A percentile compares a stretch with the other conserved stretches of the same genome.
Conservation (phyloP, 2,888 invertebrate genomes). For the Pterostichus madidus region DNA sequence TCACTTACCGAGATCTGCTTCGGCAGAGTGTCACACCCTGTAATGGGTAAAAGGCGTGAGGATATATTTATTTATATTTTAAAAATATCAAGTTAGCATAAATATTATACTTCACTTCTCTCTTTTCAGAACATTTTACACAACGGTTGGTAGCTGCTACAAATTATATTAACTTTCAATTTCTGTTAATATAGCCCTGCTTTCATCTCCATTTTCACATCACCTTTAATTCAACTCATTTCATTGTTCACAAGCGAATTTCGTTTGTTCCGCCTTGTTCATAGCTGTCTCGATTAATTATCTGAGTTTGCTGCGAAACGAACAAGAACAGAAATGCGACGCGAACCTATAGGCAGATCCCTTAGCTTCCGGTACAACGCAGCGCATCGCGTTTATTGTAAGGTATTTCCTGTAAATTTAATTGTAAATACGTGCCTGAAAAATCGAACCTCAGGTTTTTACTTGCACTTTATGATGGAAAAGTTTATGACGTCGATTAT, state of each 20-base stretch:
- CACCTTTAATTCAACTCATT: conserved; percentile 42
- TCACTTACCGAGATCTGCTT: too few species aligned
- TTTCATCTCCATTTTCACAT: conserved; percentile 5
- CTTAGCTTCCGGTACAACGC: neutral
- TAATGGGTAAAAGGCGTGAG: too few species aligned
- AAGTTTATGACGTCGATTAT: too few species aligned
- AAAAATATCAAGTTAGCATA: neutral
- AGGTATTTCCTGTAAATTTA: conserved; percentile 11
- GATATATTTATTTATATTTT: too few species aligned
- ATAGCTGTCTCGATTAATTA: conserved; percentile 42
- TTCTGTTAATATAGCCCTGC: conserved; percentile 3
- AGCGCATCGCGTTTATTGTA: neutral
- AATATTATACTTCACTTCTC: too few species aligned
- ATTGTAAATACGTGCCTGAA: neutral
- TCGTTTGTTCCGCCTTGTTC: conserved; percentile 45
- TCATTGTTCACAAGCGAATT: conserved; percentile 31
- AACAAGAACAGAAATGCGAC: neutral
- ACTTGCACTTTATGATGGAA: too few species aligned
- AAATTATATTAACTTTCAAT: conserved; percentile 10
- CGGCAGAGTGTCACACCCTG: too few species aligned
- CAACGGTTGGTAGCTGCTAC: neutral
- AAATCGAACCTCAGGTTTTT: too few species aligned
- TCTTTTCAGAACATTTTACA: too few species aligned
- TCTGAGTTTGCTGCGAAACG: conserved; percentile 5
- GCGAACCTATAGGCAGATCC: neutral